These are phyloP conservation scores for Mastomys natalensis DNA, from an alignment of 2,113 vertebrate species.

Conservation along the genomic window DNA sequence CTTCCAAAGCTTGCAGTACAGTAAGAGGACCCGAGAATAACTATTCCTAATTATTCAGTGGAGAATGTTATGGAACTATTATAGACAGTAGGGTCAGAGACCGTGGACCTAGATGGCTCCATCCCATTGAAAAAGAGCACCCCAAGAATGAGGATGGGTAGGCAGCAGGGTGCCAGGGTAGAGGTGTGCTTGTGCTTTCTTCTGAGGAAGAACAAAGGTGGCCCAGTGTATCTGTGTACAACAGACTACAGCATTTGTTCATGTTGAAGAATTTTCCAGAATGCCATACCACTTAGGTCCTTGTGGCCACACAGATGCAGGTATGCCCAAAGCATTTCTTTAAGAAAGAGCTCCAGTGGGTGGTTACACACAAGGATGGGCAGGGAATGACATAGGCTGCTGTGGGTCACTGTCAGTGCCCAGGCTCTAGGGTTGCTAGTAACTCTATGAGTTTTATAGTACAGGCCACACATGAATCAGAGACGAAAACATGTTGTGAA, in stretches of 20 bases:
- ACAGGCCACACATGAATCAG: background rate
- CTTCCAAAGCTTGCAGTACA: background rate
- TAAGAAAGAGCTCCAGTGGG: background rate
- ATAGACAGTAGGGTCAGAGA: background rate
- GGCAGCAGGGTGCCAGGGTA: background rate
- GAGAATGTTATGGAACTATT: background rate
- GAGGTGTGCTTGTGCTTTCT: background rate
- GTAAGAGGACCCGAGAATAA: background rate
- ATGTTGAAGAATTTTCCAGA: background rate
- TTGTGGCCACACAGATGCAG: background rate
- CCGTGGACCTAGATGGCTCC: background rate
- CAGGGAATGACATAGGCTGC: background rate
- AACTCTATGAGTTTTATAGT: background rate
- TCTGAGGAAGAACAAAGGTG: background rate
- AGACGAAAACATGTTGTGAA: background rate
- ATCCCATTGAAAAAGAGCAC: background rate
- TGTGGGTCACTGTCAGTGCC: background rate
- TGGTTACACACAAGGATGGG: background rate
- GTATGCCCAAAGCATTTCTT: background rate
- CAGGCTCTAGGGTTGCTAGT: background rate
- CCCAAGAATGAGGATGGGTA: background rate
- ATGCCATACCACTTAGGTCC: too few species aligned
- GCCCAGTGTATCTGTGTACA: rapidly evolving
- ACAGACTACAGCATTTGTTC: background rate
- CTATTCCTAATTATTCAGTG: background rate